These are phyloP conservation scores for Botia kubotai DNA, from an alignment of 2,797 vertebrate species.

Conservation along the genomic window DNA sequence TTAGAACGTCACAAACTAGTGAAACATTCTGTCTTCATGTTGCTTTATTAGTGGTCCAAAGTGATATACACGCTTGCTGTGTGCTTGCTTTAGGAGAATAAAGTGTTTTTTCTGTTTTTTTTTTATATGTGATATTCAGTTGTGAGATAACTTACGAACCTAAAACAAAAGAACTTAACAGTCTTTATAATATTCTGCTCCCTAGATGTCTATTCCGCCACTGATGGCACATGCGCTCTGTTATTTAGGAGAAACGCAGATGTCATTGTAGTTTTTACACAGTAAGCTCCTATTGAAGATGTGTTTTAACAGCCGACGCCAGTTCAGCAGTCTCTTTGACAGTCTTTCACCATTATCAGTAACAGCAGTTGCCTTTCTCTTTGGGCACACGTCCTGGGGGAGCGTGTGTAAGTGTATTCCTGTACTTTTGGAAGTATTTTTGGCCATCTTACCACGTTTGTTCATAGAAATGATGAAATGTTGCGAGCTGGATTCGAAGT, in stretches of 20 bases:
- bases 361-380: conserved; percentile 39
- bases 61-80: neutral
- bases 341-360: conserved; percentile 39
- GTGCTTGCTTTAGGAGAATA: neutral
- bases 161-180: no score
- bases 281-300: neutral
- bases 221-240: neutral
- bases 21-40: conserved; percentile 45
- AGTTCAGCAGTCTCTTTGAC: conserved; percentile 53
- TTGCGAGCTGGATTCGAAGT: neutral
- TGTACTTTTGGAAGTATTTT: conserved; percentile 4
- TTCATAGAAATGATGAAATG: neutral
- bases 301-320: conserved; percentile 10
- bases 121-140: neutral
- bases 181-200: neutral
- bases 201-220: neutral
- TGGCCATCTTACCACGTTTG: neutral
- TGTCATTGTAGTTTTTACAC: conserved; percentile 28
- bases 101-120: no score
- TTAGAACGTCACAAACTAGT: conserved; percentile 1
- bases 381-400: neutral
- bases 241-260: neutral
- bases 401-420: conserved; percentile 8
- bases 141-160: no score
- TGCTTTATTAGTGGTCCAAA: neutral